These are phyloP conservation scores for Lineus longissimus DNA, from an alignment of 1,140 invertebrate genomes.

Conservation along the genomic window DNA sequence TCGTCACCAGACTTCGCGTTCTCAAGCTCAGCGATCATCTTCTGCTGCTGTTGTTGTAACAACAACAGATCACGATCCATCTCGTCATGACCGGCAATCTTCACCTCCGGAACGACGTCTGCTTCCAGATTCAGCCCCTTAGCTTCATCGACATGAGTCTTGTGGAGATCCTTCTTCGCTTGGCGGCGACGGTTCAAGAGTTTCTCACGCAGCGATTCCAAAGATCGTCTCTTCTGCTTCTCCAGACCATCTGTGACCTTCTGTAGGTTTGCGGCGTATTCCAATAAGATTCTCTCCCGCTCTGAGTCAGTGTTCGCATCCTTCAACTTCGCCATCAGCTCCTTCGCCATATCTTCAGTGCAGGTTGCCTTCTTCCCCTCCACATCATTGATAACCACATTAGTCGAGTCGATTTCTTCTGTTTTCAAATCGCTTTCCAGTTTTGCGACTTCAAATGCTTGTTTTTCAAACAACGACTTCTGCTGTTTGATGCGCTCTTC, in stretches of 20 bases:
- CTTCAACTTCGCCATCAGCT: slow-evolving; percentile 32
- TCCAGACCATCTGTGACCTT: slow-evolving; percentile 38
- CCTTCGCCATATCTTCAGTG: slow-evolving; percentile 29
- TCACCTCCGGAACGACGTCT: slow-evolving; percentile 36
- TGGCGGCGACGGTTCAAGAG: slow-evolving; percentile 37
- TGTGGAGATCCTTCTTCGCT: slow-evolving; percentile 41
- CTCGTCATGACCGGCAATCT: slow-evolving; percentile 37
- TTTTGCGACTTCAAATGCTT: slow-evolving; percentile 46
- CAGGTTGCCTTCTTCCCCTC: slow-evolving; percentile 36
- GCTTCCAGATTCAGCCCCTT: slow-evolving; percentile 28
- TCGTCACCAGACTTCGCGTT: slow-evolving; percentile 10
- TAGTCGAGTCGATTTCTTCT: slow-evolving; percentile 36
- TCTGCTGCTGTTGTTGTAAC: slow-evolving; percentile 34
- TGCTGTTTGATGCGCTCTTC: slow-evolving; percentile 19
- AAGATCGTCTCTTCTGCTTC: slow-evolving; percentile 42
- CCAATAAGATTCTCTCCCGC: slow-evolving; percentile 38
- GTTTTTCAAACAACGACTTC: slow-evolving; percentile 43
- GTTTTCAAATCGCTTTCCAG: slow-evolving; percentile 41
- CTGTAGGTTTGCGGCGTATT: slow-evolving; percentile 41
- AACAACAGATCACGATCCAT: slow-evolving; percentile 31
- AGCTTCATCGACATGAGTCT: slow-evolving; percentile 39
- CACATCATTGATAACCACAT: slow-evolving; percentile 35
- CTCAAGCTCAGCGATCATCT: slow-evolving; percentile 31
- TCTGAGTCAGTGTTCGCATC: slow-evolving; percentile 36
- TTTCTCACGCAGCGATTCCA: slow-evolving; percentile 32